Base-by-base conservation (phyloP, 2,113 vertebrate species). In the Petromus typicus region DNA sequence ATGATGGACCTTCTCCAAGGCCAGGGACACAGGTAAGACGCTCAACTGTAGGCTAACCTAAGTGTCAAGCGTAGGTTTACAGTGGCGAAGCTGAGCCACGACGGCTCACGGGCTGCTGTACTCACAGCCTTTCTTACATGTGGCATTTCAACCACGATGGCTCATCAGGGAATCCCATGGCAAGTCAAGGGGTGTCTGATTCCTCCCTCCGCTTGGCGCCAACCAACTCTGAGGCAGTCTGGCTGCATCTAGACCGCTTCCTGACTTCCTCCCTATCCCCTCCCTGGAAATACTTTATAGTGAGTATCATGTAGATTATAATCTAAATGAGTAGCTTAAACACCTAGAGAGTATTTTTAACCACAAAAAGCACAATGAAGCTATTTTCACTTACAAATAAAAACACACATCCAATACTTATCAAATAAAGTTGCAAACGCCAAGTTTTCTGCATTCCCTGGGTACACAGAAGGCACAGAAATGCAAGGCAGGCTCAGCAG, bases 261-360 rank as follows among this genome's bases (percentile, higher is more conserved):
- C 57, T 54, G 40, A 51, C 18, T 78, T 61, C 75, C 78, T 84
- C 13, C 34, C 5, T 22, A 51, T 2, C 25, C 2, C 27, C 34
- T 40, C 40, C 16, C 8, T 43, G 27, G 30, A 85, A 82, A 34
- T 45, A 81, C 48, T 75, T 32, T 85, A 40, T 88, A 85, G 91
- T 45, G 78, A 87, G 78, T 43, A 54, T 27, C 32, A 93, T 16
- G 14, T 22, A 40, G 3, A 14, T 89, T 22, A 22, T 9, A 22
- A 80, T 63, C 87, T 79, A 40, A 67, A 69, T 12, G 40, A 79
- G 7, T 61, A 32, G 45, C 87, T 90, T 22, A 81, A 71, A n/a
- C 83, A 90, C 75, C 71, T 83, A 89, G 14, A n/a, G n/a, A n/a
- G n/a, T 48, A 79, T 63, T 86, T 93, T 95, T 81, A 89, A 90